Evolutionary conservation across 2,888 invertebrate genomes (phyloP), one percentile per base, ranked within the genome.

Genomic region (Aphelenchoides bicaudatus): DNA sequence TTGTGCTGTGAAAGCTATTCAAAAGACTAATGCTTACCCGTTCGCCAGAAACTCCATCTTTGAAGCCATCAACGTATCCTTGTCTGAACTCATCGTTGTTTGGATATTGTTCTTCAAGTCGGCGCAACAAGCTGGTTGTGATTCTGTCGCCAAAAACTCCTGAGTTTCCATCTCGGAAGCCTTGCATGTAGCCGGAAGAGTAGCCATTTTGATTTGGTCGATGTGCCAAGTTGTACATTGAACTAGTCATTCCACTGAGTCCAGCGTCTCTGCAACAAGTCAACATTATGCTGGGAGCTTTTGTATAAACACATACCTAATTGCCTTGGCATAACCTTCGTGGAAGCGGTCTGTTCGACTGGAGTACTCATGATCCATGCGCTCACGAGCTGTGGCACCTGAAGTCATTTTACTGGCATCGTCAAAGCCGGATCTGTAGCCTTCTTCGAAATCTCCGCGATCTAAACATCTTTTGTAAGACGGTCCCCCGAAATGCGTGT

Each of bases 31-130:
- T n/a, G 39, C 62, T 39, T 16, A 62, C 72, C 66, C 39, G 65
- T 65, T 30, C 74, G 37, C 67, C 67, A 2, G 57, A 51, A 29
- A 66, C 72, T 50, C 74, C 79, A 53, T 79, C 79, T 64, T 76
- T 78, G 70, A 79, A 79, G 39, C 79, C 79, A 39, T 79, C 79
- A 23, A 79, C 69, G 62, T 77, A 79, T 38, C 79, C 79, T 51
- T 74, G 72, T 37, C 74, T 66, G 72, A 78, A 79, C 60, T 79
- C 79, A 39, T 79, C 79, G 62, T 79, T 75, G 58, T 73, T 72
- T 4, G 78, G 72, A 54, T 79, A 79, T 61, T 75, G 75, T 39
- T 79, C 77, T 48, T 79, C 79, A 31, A 79, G 67, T 4, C 78
- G 68, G 16, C 70, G 66, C 61, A 79, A 66, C 59, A 79, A 62